These are phyloP conservation scores for Dermatemys mawii DNA, from an alignment of 2,113 vertebrate species.

Conservation along the genomic window DNA sequence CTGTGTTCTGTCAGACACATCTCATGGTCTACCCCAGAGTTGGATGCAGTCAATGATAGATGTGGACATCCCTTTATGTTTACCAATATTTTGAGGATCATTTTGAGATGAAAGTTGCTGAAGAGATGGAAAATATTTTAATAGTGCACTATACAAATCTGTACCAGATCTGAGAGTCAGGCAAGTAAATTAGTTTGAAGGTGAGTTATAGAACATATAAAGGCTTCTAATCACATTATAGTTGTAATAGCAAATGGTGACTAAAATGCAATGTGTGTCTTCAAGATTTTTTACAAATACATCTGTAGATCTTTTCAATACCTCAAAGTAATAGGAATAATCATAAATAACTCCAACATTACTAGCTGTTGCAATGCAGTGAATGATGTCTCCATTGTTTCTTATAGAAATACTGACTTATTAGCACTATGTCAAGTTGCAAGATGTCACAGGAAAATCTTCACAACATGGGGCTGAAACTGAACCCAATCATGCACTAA, in stretches of 20 bases:
- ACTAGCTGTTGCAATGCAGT: conserved; percentile 58
- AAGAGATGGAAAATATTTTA: not conserved
- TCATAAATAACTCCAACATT: not conserved
- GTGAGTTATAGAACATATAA: not conserved
- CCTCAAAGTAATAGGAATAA: not conserved
- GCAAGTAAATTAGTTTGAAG: not conserved
- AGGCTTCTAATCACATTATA: conserved; percentile 7
- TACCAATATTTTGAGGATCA: not conserved
- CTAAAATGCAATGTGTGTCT: not conserved
- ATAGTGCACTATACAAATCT: not conserved
- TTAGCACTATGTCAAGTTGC: not conserved
- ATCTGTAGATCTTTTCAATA: not conserved
- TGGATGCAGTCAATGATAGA: not conserved
- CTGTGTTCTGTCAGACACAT: not conserved
- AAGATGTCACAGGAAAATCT: not conserved
- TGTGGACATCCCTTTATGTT: not conserved
- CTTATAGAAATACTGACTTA: conserved; percentile 64
- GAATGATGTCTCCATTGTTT: conserved; percentile 50
- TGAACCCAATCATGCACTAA: not conserved
- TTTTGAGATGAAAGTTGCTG: not conserved
- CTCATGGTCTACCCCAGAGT: no score
- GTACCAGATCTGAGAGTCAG: not conserved
- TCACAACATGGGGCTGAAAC: not conserved
- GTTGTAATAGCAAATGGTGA: not conserved
- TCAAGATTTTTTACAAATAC: not conserved